phyloP scores from a whole-genome alignment of 2,113 vertebrate species.

The Fulica atra region DNA sequence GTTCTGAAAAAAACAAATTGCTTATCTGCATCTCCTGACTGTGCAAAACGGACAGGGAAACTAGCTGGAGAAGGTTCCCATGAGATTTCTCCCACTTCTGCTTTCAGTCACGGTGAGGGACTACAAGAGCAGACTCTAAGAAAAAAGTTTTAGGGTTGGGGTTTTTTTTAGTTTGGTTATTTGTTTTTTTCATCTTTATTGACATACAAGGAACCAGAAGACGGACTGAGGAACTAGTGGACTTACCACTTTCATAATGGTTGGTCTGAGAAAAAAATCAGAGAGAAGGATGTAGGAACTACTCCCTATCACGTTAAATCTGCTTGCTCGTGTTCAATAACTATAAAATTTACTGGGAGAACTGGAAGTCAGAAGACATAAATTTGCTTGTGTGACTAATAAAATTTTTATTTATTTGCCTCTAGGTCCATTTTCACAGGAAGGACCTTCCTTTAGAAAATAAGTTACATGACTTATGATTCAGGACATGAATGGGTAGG shows the following conservation, averaged over 20 bases:
- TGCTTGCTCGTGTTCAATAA: not conserved
- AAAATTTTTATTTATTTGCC: slow-evolving; percentile 1
- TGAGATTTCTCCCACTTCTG: not conserved
- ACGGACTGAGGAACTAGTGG: not conserved
- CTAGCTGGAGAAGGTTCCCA: not conserved
- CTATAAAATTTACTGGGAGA: not conserved
- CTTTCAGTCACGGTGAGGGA: not conserved
- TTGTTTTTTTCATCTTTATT: not conserved
- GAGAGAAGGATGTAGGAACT: not conserved
- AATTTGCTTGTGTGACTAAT: not conserved
- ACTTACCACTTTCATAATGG: not conserved
- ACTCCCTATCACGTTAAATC: not conserved
- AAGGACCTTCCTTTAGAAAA: not conserved
- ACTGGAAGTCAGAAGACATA: not conserved
- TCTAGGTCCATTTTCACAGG: not conserved
- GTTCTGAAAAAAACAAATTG: not conserved
- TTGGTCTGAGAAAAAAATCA: not conserved
- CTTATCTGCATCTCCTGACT: not conserved
- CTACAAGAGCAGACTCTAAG: not conserved
- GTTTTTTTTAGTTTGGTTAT: not conserved
- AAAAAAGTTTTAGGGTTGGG: not conserved
- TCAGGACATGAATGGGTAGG: not conserved
- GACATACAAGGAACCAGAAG: not conserved
- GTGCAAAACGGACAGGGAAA: not conserved
- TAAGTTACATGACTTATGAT: not conserved